phyloP scores from a whole-genome alignment of 2,113 vertebrate genomes.

The Loxodonta africana region DNA sequence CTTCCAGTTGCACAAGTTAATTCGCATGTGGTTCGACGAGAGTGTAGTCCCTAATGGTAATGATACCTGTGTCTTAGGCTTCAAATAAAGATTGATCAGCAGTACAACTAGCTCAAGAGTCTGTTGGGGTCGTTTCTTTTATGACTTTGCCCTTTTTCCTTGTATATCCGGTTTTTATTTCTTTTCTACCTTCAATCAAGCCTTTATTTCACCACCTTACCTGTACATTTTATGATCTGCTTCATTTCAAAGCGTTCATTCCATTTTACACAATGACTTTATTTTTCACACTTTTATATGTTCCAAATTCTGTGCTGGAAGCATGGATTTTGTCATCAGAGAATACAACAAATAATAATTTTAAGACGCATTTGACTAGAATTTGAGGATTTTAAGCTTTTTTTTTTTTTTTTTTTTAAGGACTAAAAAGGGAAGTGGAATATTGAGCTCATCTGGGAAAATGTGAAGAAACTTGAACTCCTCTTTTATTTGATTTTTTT shows the following conservation, averaged over 20 bases:
- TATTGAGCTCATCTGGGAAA: neutral
- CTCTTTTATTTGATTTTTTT: neutral
- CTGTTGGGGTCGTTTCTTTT: fast-evolving
- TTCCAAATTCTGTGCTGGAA: neutral
- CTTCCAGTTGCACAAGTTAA: neutral
- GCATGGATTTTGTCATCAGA: neutral
- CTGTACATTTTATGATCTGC: fast-evolving
- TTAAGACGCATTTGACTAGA: neutral
- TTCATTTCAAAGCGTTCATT: too few species aligned
- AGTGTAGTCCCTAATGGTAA: neutral
- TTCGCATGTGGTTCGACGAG: neutral
- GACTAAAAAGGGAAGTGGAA: neutral
- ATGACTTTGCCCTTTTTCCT: fast-evolving
- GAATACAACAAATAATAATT: neutral
- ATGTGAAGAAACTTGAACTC: neutral
- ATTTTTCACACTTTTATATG: neutral
- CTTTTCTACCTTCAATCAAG: neutral
- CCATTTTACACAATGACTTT: neutral
- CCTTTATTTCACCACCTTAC: neutral
- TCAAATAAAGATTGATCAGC: neutral
- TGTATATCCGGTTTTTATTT: fast-evolving
- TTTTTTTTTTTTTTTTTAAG: neutral
- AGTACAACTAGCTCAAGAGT: fast-evolving
- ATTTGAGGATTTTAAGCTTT: neutral
- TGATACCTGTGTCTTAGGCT: fast-evolving